These are phyloP conservation scores for Otocyon megalotis DNA, from an alignment of 2,113 vertebrate species.

Conservation along the genomic window DNA sequence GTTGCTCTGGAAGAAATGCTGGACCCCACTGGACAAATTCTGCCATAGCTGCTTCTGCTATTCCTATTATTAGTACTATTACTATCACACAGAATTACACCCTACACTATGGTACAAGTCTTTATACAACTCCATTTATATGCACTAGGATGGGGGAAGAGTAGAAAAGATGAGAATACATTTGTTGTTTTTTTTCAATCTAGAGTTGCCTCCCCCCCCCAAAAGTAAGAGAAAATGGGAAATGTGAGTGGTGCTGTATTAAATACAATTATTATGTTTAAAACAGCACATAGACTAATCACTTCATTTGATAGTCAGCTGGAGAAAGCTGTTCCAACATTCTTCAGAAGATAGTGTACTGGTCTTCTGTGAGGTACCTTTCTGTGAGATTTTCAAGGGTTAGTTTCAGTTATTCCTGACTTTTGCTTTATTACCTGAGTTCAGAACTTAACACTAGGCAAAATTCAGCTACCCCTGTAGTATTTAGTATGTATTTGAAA, in stretches of 20 bases:
- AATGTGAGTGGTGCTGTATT: background rate
- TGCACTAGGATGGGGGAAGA: background rate
- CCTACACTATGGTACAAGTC: background rate
- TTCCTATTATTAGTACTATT: background rate
- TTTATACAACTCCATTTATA: background rate
- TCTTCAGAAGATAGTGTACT: background rate
- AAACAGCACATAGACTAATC: background rate
- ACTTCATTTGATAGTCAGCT: background rate
- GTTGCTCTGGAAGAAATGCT: conserved; percentile 15
- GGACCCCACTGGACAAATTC: background rate
- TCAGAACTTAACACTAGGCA: background rate
- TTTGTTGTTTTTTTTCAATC: background rate
- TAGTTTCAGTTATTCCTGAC: conserved; percentile 11
- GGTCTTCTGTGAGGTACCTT: background rate
- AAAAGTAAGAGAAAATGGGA: background rate
- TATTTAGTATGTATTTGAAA: background rate
- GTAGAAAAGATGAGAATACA: background rate
- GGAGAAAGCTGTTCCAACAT: background rate
- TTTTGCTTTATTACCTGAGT: background rate
- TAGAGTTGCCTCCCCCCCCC: background rate
- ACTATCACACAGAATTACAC: background rate
- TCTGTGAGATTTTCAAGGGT: background rate
- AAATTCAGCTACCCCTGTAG: background rate
- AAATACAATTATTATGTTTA: conserved; percentile 11
- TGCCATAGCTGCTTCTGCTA: background rate